These are phyloP conservation scores for Drosophila serrata DNA, from an alignment of 1,140 invertebrate species.

Conservation along the genomic window DNA sequence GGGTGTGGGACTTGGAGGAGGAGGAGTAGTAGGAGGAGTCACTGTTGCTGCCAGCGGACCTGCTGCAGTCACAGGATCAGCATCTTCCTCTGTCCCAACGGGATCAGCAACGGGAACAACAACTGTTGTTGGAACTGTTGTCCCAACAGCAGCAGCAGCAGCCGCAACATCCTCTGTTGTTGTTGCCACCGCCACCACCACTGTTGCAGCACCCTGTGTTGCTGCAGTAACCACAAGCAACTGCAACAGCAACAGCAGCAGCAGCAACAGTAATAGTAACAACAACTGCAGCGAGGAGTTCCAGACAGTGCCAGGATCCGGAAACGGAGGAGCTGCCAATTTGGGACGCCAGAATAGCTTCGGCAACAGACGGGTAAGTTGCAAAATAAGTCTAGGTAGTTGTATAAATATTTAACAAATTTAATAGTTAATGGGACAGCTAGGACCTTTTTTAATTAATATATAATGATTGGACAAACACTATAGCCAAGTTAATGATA, in stretches of 20 bases:
- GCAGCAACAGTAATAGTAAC: conserved; percentile 46
- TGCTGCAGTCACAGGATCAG: conserved; percentile 24
- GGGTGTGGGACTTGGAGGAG: conserved; percentile 26
- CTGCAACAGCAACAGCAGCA: conserved; percentile 55
- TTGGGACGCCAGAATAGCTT: conserved; percentile 83
- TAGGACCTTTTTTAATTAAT: not conserved
- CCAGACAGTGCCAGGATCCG: conserved; percentile 36
- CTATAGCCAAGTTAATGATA: not conserved
- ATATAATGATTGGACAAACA: not conserved
- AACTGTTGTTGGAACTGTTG: conserved; percentile 31
- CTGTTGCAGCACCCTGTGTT: conserved; percentile 19
- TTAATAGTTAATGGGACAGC: not conserved
- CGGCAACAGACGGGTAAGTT: conserved; percentile 83
- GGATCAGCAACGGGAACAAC: conserved; percentile 33
- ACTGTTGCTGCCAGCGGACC: not conserved
- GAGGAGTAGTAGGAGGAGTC: conserved; percentile 21
- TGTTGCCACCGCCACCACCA: conserved; percentile 1
- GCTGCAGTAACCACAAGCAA: conserved; percentile 32
- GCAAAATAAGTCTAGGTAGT: not conserved
- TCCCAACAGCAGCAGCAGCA: conserved; percentile 25
- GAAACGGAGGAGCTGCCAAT: conserved; percentile 46
- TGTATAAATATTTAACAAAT: not conserved
- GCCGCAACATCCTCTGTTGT: conserved; percentile 31
- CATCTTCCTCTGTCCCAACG: conserved; percentile 27
- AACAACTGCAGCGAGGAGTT: conserved; percentile 71